A percentile compares a stretch with the other conserved stretches of the same genome.
Conservation (phyloP, 2,888 invertebrate genomes). For the Schrankia costaestrigalis region DNA sequence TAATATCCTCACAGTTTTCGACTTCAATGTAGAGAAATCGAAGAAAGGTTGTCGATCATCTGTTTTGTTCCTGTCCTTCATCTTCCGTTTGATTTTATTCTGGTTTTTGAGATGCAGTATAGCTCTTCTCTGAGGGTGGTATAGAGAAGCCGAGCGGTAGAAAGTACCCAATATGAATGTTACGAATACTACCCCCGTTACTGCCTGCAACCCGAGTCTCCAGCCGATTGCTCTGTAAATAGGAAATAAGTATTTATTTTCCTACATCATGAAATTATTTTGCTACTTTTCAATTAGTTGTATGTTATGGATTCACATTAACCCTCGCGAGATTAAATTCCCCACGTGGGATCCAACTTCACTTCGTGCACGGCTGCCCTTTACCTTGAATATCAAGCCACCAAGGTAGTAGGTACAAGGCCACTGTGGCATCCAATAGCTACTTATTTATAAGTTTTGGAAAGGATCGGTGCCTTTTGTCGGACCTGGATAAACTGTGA, state of each 20-base stretch:
- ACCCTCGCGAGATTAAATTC: too few relatives aligned
- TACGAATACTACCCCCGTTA: constrained; percentile 90
- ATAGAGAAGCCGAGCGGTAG: constrained; percentile 92
- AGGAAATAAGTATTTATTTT: too few relatives aligned
- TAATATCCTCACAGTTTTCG: constrained; percentile 91
- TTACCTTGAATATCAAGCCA: too few relatives aligned
- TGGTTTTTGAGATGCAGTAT: constrained; percentile 94
- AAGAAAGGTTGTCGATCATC: constrained; percentile 92
- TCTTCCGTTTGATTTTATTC: constrained; percentile 85
- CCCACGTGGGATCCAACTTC: too few relatives aligned
- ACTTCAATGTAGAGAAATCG: constrained; percentile 91
- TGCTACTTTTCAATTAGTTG: too few relatives aligned
- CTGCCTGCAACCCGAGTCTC: constrained; percentile 91
- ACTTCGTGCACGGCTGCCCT: too few relatives aligned
- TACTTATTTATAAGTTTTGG: too few relatives aligned
- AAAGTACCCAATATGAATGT: constrained; percentile 93
- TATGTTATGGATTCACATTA: too few relatives aligned
- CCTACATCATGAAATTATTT: too few relatives aligned
- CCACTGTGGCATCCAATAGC: too few relatives aligned
- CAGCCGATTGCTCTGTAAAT: constrained; percentile 88
- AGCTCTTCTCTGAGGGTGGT: constrained; percentile 92
- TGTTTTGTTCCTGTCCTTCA: constrained; percentile 87
- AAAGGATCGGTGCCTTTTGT: too few relatives aligned
- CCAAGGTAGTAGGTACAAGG: too few relatives aligned
- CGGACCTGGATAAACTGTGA: background rate